Conservation (phyloP, 2,888 invertebrate genomes). For the Ypsolopha sequella region DNA sequence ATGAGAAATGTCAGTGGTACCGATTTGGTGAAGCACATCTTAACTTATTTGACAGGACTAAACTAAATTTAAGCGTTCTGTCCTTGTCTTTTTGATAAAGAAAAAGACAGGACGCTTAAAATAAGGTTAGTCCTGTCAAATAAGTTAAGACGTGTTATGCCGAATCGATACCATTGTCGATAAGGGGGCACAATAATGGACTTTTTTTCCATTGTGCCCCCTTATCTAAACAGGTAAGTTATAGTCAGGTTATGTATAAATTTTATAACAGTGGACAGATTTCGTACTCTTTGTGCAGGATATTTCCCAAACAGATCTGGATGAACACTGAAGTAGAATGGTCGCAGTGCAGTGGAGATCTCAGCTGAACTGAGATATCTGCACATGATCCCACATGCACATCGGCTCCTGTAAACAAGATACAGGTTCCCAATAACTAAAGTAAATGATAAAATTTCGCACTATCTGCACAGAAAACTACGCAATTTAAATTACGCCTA, state of each 20-base stretch:
- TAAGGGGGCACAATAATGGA: no score
- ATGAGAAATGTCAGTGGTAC: no score
- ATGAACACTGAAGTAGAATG: conserved; percentile 96
- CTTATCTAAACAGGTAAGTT: no score
- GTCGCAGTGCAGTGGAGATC: conserved; percentile 90
- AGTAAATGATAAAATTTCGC: conserved; percentile 1
- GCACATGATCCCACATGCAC: conserved; percentile 30
- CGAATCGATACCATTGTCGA: no score
- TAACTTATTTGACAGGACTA: no score
- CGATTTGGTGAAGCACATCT: no score
- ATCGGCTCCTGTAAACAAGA: conserved; percentile 22
- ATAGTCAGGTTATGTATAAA: conserved; percentile 1
- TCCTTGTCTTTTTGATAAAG: no score
- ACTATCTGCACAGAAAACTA: conserved; percentile 1
- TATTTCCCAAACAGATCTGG: conserved; percentile 95
- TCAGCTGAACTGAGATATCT: conserved; percentile 80
- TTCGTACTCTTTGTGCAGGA: conserved; percentile 86
- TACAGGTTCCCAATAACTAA: neutral
- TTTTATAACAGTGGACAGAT: neutral
- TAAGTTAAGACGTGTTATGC: no score
- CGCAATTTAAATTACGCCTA: conserved; percentile 15
- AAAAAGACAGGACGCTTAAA: no score
- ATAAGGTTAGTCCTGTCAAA: no score
- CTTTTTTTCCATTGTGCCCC: no score
- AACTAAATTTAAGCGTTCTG: no score